Evolutionary conservation across 1,140 invertebrate species (phyloP).

Genomic region (Araneus ventricosus): DNA sequence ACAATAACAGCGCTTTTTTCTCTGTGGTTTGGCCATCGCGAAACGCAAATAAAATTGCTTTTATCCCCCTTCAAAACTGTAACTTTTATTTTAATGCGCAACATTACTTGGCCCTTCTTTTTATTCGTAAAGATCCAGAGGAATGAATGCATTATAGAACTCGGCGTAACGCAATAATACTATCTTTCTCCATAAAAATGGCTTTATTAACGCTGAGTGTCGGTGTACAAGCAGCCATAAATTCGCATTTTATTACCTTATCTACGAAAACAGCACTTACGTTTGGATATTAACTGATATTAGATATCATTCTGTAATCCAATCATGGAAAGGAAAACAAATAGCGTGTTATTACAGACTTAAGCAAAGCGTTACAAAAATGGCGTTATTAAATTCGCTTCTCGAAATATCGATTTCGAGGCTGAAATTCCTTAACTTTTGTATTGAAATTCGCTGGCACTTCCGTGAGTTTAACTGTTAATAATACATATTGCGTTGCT

Average conservation of each 20-base stretch:
- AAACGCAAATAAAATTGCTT: slow-evolving; percentile 12
- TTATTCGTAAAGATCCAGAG: not conserved
- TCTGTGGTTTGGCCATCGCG: not conserved
- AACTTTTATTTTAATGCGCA: slow-evolving; percentile 24
- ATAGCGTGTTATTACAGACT: slow-evolving; percentile 17
- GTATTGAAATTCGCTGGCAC: not conserved
- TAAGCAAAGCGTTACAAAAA: not conserved
- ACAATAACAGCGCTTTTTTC: not conserved
- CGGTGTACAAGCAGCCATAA: slow-evolving; percentile 14
- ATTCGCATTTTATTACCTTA: slow-evolving; percentile 60
- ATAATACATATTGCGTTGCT: too few relatives aligned
- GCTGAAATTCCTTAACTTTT: not conserved
- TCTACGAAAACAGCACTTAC: slow-evolving; percentile 52
- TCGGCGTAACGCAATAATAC: slow-evolving; percentile 38
- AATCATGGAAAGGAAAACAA: slow-evolving; percentile 30
- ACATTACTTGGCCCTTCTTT: slow-evolving; percentile 5
- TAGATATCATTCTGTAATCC: slow-evolving; percentile 40
- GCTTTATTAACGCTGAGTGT: slow-evolving; percentile 44
- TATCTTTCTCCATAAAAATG: slow-evolving; percentile 49
- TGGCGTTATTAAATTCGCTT: slow-evolving; percentile 1
- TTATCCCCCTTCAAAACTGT: not conserved
- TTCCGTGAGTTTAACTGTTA: too few relatives aligned
- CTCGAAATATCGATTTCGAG: not conserved
- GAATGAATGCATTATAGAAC: slow-evolving; percentile 10
- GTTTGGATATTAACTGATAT: slow-evolving; percentile 55